Evolutionary conservation across 2,888 invertebrate species (phyloP), one percentile per base, ranked within the genome.

Genomic region (Hirudinaria manillensis): DNA sequence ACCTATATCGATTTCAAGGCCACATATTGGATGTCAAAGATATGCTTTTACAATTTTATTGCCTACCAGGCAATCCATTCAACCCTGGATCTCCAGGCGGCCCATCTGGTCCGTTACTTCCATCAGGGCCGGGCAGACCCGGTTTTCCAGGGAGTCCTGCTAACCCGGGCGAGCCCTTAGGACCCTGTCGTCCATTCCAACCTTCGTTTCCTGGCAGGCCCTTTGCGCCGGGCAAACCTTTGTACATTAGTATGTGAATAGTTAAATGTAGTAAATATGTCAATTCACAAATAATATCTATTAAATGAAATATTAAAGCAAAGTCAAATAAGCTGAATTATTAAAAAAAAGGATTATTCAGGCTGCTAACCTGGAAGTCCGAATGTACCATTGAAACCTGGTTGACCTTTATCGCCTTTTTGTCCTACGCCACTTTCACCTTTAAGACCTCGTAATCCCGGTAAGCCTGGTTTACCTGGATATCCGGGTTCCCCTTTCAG

Each of bases 191-290:
- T 19, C 78, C 78, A 45, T 73, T 55, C 32, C 55, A 65, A 10
- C 76, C 76, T 4, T 16, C 24, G n/a, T 19, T 56, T 32, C 76
- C 77, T 29, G 66, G 66, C 53, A 45, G 24, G 21, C 76, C 74
- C 65, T 38, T 36, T 19, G 36, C 21, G 6, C 76, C 76, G 4
- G 53, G 36, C 13, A 55, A 78, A 32, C 82, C 82, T 56, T 77
- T 21, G 36, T 32, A 77, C 7, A 77, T 78, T 61, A 2, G 61
- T n/a, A 61, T 61, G 13, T 61, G 27, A 61, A 61, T 13, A 19
- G 24, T n/a, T 10, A 61, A 61, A 61, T 61, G 6, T 61, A 27
- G 10, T 61, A 27, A 29, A 61, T 29, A 61, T 16, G 13, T 61
- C 21, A 61, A 29, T 19, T 24, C 61, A 27, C 13, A 61, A 7